A percentile compares a stretch with the other conserved stretches of the same genome.
Evolutionary conservation across 2,113 vertebrate species (phyloP).

Genomic region (Gila orcuttii): DNA sequence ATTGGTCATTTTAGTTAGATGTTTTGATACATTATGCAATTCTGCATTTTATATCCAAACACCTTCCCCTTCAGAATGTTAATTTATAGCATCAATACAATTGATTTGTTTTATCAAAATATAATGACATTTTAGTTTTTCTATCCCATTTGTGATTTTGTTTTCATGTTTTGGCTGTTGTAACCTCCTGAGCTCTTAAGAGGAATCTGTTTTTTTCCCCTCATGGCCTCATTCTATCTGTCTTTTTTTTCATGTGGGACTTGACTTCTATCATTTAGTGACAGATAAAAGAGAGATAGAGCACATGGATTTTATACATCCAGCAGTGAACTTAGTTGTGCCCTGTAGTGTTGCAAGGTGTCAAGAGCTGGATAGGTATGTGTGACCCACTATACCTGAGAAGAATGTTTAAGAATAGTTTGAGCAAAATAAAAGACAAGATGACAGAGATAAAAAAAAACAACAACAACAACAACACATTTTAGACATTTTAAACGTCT

Average conservation of each 20-base stretch:
- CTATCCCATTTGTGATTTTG: not conserved
- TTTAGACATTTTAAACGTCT: no score
- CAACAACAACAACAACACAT: no score
- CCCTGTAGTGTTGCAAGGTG: not conserved
- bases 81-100: not conserved
- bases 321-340: not conserved
- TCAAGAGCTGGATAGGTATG: not conserved
- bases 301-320: not conserved
- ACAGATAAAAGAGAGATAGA: not conserved
- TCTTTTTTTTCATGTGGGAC: not conserved
- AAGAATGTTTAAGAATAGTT: not conserved
- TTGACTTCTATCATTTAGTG: not conserved
- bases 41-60: not conserved
- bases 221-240: slow-evolving; percentile 50
- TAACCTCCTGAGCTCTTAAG: not conserved
- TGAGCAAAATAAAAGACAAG: no score
- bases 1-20: not conserved
- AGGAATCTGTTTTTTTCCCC: not conserved
- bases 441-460: no score
- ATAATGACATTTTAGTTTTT: not conserved
- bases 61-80: not conserved
- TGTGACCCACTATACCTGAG: not conserved
- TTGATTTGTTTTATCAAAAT: not conserved
- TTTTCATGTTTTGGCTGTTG: not conserved
- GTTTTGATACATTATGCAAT: not conserved